Conservation (phyloP, 2,113 vertebrate species). For the Ceyx melanurus region DNA sequence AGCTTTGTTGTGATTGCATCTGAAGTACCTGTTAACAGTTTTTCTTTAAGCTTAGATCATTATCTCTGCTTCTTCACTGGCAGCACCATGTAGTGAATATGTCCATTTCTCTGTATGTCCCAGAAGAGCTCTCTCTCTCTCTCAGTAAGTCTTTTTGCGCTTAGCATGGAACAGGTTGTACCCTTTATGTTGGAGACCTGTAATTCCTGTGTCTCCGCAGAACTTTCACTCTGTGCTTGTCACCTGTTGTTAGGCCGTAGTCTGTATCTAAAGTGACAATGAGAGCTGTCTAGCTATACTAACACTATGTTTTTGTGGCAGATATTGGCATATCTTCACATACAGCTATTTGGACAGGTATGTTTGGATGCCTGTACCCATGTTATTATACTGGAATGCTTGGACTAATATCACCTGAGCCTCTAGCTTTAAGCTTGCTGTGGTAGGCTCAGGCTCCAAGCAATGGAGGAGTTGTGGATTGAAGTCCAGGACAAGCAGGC, state of each 20-base stretch:
- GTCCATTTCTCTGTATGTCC: neutral
- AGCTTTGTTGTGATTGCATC: neutral
- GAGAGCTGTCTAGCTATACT: neutral
- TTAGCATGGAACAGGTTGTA: neutral
- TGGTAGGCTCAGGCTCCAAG: neutral
- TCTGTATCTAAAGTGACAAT: neutral
- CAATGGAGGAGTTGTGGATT: fast-evolving
- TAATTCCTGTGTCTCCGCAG: neutral
- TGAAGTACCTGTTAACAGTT: neutral
- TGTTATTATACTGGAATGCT: neutral
- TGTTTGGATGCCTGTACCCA: fast-evolving
- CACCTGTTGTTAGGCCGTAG: neutral
- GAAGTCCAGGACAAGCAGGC: neutral
- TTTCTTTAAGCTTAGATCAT: neutral
- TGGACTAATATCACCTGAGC: neutral
- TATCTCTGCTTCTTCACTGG: neutral
- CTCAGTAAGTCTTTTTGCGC: neutral
- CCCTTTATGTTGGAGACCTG: neutral
- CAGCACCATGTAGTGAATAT: neutral
- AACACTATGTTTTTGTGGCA: neutral
- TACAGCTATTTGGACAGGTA: neutral
- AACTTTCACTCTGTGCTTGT: fast-evolving
- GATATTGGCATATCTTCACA: fast-evolving
- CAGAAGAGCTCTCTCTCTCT: neutral
- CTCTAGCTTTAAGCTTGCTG: neutral